A percentile compares a stretch with the other conserved stretches of the same genome.
Conservation (phyloP, 2,113 vertebrate species). For the Phyllostomus hastatus region DNA sequence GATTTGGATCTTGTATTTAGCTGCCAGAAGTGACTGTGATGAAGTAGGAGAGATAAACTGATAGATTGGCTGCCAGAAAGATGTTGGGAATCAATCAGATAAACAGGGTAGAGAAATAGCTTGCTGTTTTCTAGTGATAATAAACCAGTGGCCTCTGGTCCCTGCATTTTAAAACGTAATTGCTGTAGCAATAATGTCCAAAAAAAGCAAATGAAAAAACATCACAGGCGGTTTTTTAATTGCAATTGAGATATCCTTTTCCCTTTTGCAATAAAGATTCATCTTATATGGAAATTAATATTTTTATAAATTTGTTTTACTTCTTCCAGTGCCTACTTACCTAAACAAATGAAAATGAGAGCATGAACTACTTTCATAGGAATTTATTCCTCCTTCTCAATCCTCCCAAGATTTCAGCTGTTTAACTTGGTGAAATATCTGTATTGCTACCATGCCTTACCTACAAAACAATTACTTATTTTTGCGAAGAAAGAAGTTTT, state of each 20-base stretch:
- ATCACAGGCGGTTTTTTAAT: slow-evolving; percentile 69
- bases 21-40: slow-evolving; percentile 92
- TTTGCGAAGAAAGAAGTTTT: slow-evolving; percentile 45
- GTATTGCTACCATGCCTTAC: not conserved
- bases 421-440: slow-evolving; percentile 53
- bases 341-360: slow-evolving; percentile 63
- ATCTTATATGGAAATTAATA: slow-evolving; percentile 34
- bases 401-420: slow-evolving; percentile 7
- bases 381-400: slow-evolving; percentile 47
- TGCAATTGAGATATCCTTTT: slow-evolving; percentile 57
- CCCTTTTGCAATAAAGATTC: slow-evolving; percentile 40
- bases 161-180: slow-evolving; percentile 77
- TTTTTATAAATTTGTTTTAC: slow-evolving; percentile 59
- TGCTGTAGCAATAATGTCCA: slow-evolving; percentile 74
- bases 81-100: slow-evolving; percentile 90
- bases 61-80: slow-evolving; percentile 91
- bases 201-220: slow-evolving; percentile 74
- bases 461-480: slow-evolving; percentile 52
- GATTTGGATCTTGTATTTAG: slow-evolving; percentile 91
- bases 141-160: slow-evolving; percentile 84
- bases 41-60: slow-evolving; percentile 92
- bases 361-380: slow-evolving; percentile 52
- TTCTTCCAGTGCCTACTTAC: slow-evolving; percentile 45
- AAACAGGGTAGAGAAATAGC: slow-evolving; percentile 83
- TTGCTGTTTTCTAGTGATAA: slow-evolving; percentile 86